Base-by-base conservation (phyloP, 2,888 invertebrate species). In the Andrena minutula region DNA sequence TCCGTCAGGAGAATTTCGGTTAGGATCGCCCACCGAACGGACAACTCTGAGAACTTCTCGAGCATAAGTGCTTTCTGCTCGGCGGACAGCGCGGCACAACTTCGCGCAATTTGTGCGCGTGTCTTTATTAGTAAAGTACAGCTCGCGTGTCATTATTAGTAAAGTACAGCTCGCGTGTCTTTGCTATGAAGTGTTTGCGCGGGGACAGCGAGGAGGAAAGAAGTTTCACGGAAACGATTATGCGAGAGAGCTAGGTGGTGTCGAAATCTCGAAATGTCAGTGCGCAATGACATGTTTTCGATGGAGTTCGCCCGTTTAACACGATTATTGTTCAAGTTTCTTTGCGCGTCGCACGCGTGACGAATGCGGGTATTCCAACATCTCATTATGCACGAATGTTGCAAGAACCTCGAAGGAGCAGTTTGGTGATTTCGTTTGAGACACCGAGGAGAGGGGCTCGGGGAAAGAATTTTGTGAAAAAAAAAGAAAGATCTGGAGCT, bases 201-300 rank as follows among this genome's bases (percentile, higher is more conserved):
- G 49, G 2, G 8, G 20, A 28, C 3, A 20, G 10, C 56, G 47
- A 35, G 60, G 28, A n/a, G 1, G 56, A n/a, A 2, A 12, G 28
- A 47, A 47, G 0, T 35, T 65, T 77, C 77, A 20, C 58, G 64
- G 58, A 41, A 69, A 1, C 12, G 73, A 61, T 79, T 66, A 61
- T 53, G 23, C 41, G 68, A 26, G 63, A 51, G 35, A 51, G 26
- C 65, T 53, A 26, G 6, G 16, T 2, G 12, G 51, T 75, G 61
- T 79, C 74, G 70, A 61, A 78, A 82, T 79, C 61, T 23, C 7
- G 10, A 74, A 81, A 74, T 81, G 64, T 60, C 73, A 58, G 20
- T 58, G 23, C n/a, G 1, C 49, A 26, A 47, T 32, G 28, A 60
- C 28, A 23, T 26, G 20, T 8, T 35, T 28, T 16, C 16, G 8